Evolutionary conservation across 2,888 invertebrate genomes (phyloP).

Genomic region (Chrysodeixis includens): DNA sequence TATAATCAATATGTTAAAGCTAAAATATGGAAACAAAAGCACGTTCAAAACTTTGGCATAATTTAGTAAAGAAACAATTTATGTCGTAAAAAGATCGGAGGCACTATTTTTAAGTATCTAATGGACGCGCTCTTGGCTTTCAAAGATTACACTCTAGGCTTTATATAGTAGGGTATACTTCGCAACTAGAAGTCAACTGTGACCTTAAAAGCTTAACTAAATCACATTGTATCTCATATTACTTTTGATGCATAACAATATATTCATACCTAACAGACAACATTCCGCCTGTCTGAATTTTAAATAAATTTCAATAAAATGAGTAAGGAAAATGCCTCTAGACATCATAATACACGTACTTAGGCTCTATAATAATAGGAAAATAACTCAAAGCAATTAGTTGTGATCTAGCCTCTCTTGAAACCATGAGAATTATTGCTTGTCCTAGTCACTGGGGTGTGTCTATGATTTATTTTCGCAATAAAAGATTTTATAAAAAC

Average conservation of each 20-base stretch:
- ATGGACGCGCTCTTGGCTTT: conserved; percentile 58
- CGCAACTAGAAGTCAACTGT: conserved; percentile 37
- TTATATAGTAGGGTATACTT: conserved; percentile 49
- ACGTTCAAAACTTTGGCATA: conserved; percentile 51
- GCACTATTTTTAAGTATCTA: conserved; percentile 58
- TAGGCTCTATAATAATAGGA: conserved; percentile 20
- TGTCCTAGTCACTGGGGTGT: conserved; percentile 25
- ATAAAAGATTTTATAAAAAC: conserved; percentile 45
- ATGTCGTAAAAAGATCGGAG: conserved; percentile 38
- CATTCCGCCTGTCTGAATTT: conserved; percentile 13
- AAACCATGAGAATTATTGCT: conserved; percentile 27
- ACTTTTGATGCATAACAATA: conserved; percentile 29
- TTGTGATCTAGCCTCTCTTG: conserved; percentile 41
- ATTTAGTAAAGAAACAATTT: conserved; percentile 28
- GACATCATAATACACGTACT: conserved; percentile 18
- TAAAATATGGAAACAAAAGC: conserved; percentile 37
- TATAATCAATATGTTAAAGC: conserved; percentile 34
- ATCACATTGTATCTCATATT: conserved; percentile 36
- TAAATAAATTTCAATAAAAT: conserved; percentile 18
- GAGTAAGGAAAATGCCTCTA: conserved; percentile 9
- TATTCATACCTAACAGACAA: conserved; percentile 37
- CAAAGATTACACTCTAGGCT: conserved; percentile 47
- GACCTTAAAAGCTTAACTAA: conserved; percentile 52
- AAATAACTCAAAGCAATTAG: conserved; percentile 18
- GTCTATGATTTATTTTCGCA: conserved; percentile 21